These are phyloP conservation scores for Microcebus tavaratra DNA, from an alignment of 2,113 vertebrate species.

Conservation along the genomic window DNA sequence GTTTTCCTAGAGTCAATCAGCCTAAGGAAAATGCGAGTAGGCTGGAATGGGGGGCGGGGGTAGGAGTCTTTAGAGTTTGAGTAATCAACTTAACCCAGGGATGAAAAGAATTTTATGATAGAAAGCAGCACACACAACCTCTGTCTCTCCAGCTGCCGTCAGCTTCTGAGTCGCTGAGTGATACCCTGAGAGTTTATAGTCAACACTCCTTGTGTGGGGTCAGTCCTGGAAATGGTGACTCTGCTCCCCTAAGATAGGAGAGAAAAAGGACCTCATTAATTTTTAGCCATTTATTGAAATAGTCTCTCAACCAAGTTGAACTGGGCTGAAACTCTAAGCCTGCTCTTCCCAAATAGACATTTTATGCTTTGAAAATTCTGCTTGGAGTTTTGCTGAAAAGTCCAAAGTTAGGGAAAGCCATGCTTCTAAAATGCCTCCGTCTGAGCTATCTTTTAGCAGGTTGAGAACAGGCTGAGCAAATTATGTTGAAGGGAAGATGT, in stretches of 20 bases:
- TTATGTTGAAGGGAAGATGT: background rate
- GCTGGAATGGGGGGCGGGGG: background rate
- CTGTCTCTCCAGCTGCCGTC: background rate
- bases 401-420: background rate
- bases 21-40: slow-evolving; percentile 64
- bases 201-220: background rate
- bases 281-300: background rate
- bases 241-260: background rate
- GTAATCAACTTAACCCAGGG: slow-evolving; percentile 55
- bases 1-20: slow-evolving; percentile 68
- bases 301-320: background rate
- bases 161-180: background rate
- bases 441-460: background rate
- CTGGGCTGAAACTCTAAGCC: background rate
- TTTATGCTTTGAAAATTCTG: background rate
- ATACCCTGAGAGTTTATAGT: background rate
- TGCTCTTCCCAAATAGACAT: background rate
- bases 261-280: background rate
- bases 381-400: background rate
- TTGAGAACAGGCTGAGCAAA: background rate
- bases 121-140: background rate
- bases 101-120: slow-evolving; percentile 11
- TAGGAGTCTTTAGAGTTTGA: slow-evolving; percentile 10
- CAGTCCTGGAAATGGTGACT: background rate
- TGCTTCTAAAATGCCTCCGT: background rate